phyloP scores from a whole-genome alignment of 2,888 invertebrate species.

The Dryobotodes eremita region DNA sequence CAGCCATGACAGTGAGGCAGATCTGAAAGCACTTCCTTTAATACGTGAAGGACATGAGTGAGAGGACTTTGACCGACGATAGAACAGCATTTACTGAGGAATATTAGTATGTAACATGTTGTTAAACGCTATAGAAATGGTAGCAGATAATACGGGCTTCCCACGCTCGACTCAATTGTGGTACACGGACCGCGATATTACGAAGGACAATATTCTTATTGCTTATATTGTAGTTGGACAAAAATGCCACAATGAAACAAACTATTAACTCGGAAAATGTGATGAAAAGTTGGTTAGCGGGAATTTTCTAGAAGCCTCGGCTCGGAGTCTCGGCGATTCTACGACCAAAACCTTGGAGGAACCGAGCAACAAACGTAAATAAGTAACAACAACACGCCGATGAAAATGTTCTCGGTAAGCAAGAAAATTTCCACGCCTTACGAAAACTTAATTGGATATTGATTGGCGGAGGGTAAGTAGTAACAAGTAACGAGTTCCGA shows the following conservation, averaged over 20 bases:
- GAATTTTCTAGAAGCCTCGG: conserved; percentile 12
- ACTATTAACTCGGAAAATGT: conserved; percentile 28
- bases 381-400: conserved; percentile 28
- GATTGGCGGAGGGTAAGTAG: conserved; percentile 52
- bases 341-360: conserved; percentile 19
- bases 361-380: conserved; percentile 38
- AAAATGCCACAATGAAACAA: conserved; percentile 30
- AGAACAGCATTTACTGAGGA: conserved; percentile 63
- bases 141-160: conserved; percentile 77
- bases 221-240: conserved; percentile 41
- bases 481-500: conserved; percentile 54
- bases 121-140: conserved; percentile 71
- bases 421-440: conserved; percentile 47
- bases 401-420: conserved; percentile 43
- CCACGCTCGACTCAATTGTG: conserved; percentile 77
- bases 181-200: conserved; percentile 64
- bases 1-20: conserved; percentile 64
- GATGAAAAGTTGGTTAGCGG: conserved; percentile 14
- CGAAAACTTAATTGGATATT: conserved; percentile 60
- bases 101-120: conserved; percentile 69
- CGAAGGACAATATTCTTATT: conserved; percentile 53
- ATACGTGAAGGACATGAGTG: conserved; percentile 61
- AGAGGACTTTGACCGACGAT: conserved; percentile 65
- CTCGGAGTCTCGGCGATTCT: not conserved
- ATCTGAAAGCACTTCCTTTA: conserved; percentile 60